Base-by-base conservation (phyloP, 2,888 invertebrate genomes). In the Hypsopygia costalis region DNA sequence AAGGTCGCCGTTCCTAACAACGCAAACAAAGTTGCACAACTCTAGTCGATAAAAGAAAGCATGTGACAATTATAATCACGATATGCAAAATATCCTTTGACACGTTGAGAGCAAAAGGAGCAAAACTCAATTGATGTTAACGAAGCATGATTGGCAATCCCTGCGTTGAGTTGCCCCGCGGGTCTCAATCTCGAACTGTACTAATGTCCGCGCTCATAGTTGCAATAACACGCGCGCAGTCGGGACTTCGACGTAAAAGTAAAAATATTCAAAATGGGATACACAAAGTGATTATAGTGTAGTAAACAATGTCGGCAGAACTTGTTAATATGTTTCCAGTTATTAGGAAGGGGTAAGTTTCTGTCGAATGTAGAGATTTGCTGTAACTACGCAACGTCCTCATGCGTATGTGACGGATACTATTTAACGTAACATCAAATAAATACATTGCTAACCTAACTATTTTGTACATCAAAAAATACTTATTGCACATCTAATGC, bases 131-230 rank as follows among this genome's bases (percentile, higher is more conserved):
- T 57, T 54, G 50, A 47, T 40, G 42, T 39, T 52, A 58, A 50
- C 42, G 50, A 58, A 55, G 47, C 43, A 47, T 58, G 63, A 64
- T 69, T 74, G 64, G 43, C 56, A 43, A 66, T 46, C 68, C 58
- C 65, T 68, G 73, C 54, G 48, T 58, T 58, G 49, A 54, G 44
- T 60, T 57, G 53, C 57, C 55, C 63, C 43, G 58, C 52, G 60
- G 57, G 58, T 57, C 55, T 45, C 47, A 55, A 49, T 57, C 55
- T 45, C 47, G 54, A 49, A 47, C 40, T 51, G 43, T 45, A 47
- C 36, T 16, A 16, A 16, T 16, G 44, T 34, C 33, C 48, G 43
- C 1, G 30, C 30, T 1, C 3, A 1, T 16, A 16, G 11, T 11
- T 9, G 10, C 11, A 30, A 10, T 30, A 10, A 30, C 11, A 11